Evolutionary conservation across 2,113 vertebrate genomes (phyloP).

Genomic region (Fukomys damarensis): DNA sequence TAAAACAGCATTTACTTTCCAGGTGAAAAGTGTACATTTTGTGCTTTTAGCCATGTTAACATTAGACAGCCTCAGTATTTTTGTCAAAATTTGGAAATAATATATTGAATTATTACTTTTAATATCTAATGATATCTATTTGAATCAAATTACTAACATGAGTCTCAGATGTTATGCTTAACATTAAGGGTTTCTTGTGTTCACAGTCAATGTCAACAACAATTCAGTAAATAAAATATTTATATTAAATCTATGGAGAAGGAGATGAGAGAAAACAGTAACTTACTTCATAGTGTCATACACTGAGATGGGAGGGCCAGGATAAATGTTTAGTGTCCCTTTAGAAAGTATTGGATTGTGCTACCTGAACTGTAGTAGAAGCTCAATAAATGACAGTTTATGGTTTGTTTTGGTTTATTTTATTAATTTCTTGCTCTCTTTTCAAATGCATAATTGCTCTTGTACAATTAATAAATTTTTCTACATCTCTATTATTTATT

Average conservation of each 20-base stretch:
- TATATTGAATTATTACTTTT: not conserved
- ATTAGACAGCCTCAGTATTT: not conserved
- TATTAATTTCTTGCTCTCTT: not conserved
- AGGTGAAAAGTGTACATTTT: not conserved
- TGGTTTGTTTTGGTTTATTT: not conserved
- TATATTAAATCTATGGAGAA: not conserved
- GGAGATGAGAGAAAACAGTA: not conserved
- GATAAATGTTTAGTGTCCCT: not conserved
- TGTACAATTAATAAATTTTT: not conserved
- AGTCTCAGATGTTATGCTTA: not conserved
- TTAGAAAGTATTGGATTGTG: not conserved
- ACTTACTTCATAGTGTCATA: not conserved
- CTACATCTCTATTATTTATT: too few relatives aligned
- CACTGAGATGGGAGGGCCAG: too few relatives aligned
- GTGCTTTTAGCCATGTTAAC: not conserved
- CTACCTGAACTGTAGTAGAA: not conserved
- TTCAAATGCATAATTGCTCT: not conserved
- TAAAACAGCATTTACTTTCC: not conserved
- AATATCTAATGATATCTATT: not conserved
- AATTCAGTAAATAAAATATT: not conserved
- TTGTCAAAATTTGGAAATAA: not conserved
- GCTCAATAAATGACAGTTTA: not conserved
- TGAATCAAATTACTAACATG: not conserved
- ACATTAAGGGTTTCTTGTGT: not conserved
- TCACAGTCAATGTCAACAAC: not conserved